phyloP scores from a whole-genome alignment of 2,888 invertebrate genomes.

The Megastigmus dorsalis region DNA sequence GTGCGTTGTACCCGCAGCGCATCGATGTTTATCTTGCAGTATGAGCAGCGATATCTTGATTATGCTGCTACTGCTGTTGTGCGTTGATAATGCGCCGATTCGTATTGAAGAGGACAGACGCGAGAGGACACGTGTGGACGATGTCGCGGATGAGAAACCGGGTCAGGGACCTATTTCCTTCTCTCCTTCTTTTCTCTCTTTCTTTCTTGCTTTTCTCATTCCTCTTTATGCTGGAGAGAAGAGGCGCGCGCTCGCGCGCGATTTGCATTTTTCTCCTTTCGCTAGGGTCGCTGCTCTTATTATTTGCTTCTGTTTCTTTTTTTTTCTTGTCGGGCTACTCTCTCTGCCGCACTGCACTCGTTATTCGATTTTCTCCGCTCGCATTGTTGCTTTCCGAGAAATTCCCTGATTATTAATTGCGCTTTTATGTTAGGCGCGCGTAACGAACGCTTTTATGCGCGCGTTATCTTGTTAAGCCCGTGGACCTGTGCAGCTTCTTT shows the following conservation, averaged over 20 bases:
- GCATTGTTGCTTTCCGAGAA: conserved; percentile 32
- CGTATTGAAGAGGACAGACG: background rate
- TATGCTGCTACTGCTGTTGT: no score
- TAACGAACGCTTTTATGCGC: background rate
- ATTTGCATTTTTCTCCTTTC: conserved; percentile 6
- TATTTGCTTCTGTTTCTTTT: no score
- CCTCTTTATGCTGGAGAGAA: no score
- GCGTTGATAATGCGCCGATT: no score
- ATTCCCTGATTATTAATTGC: conserved; percentile 11
- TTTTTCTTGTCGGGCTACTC: no score
- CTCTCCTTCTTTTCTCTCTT: conserved; percentile 36
- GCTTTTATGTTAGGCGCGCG: background rate
- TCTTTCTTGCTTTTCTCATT: conserved; percentile 32
- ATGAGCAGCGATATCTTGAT: no score
- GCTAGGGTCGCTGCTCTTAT: background rate
- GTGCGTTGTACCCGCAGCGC: no score
- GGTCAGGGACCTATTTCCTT: conserved; percentile 61
- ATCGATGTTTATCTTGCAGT: conserved; percentile 56
- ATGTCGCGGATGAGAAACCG: conserved; percentile 61
- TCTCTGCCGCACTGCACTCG: conserved; percentile 17
- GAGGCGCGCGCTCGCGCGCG: no score
- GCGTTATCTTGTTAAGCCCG: background rate
- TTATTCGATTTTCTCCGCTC: conserved; percentile 32
- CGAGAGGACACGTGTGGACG: no score
- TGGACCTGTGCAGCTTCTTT: no score